These are phyloP conservation scores for Ctenomys sociabilis DNA, from an alignment of 2,113 vertebrate genomes.

Conservation along the genomic window DNA sequence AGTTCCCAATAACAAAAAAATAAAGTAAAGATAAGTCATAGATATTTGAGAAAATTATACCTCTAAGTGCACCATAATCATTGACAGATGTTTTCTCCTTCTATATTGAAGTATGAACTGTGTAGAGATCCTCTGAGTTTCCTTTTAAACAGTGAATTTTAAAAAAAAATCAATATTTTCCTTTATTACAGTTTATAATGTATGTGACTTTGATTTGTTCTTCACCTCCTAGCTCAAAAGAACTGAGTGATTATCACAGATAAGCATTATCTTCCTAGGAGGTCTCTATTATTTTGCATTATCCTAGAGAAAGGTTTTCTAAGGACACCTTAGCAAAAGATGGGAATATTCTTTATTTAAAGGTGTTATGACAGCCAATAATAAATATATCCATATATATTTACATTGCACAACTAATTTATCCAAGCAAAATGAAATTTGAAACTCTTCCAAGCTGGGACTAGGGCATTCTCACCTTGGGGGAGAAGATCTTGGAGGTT, in stretches of 20 bases:
- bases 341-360: constrained; percentile 38
- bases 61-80: neutral
- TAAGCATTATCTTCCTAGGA: constrained; percentile 42
- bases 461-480: neutral
- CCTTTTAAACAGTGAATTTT: neutral
- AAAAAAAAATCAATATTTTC: neutral
- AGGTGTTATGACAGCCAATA: neutral
- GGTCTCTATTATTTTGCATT: constrained; percentile 40
- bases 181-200: constrained; percentile 12
- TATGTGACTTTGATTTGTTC: constrained; percentile 18
- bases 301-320: neutral
- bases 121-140: neutral
- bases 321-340: constrained; percentile 7
- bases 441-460: neutral
- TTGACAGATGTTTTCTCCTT: neutral
- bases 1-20: no score
- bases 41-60: constrained; percentile 41
- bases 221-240: constrained; percentile 26
- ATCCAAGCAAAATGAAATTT: neutral
- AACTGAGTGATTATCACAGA: constrained; percentile 28
- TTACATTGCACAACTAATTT: constrained; percentile 23
- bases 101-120: neutral
- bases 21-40: constrained; percentile 13
- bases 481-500: neutral
- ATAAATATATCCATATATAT: neutral